Base-by-base conservation (phyloP, 2,888 invertebrate species). In the Salticus scenicus region DNA sequence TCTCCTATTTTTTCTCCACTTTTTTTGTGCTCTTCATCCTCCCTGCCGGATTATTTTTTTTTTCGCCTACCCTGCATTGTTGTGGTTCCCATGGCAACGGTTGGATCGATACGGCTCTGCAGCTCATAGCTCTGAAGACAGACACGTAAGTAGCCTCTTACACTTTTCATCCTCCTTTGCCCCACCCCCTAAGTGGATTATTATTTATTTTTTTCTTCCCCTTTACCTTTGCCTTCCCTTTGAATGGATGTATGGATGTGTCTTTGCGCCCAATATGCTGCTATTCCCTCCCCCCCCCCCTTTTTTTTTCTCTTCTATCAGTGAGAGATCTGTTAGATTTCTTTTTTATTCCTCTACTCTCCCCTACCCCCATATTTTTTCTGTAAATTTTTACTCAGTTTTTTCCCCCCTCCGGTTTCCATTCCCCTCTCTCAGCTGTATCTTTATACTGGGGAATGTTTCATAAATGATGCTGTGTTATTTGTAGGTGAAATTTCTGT, bases 101-200 rank as follows among this genome's bases (percentile, higher is more conserved):
- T 73, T 77, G 75, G 75, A 79, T 79, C 79, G 79, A 28, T 66
- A 28, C 73, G 77, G 77, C 66, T 41, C 77, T 84, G 83, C 85
- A 87, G 87, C 87, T 85, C 87, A 87, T 78, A 87, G 87, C 77
- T 87, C 87, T 64, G 87, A 87, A 81, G 87, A 87, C 84, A 84
- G 87, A 87, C 87, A 85, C 82, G 87, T 87, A 85, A 87, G 87
- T 87, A 87, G 79, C 76, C 85, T 83, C 87, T 83, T 83, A 79
- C 87, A 83, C 81, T 78, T 80, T 76, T 79, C 87, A 79, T 83
- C 87, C 83, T 87, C 33, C 57, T 69, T 75, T 64, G 67, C 74
- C 64, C 71, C 70, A 30, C 78, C 57, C 74, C 64, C 66, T 87
- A 87, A 83, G 75, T 79, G 83, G 82, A 83, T 87, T 83, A 83